Conservation (phyloP, 1,140 invertebrate genomes). For the Achatina immaculata region DNA sequence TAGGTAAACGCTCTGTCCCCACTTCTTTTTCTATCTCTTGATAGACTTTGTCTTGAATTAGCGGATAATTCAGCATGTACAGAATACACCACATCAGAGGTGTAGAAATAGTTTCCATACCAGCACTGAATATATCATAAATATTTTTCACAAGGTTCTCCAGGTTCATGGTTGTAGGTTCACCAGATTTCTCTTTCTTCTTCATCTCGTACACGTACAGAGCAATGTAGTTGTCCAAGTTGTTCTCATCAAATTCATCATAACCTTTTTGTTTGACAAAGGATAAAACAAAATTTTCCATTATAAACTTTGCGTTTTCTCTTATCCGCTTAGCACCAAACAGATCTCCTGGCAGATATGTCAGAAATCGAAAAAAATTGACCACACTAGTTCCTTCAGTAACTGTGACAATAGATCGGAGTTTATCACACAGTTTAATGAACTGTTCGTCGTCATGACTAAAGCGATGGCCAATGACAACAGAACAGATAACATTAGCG, state of each 20-base stretch:
- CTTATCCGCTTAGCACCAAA: background rate
- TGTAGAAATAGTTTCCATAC: conserved; percentile 87
- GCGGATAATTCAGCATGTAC: conserved; percentile 76
- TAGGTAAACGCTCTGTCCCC: background rate
- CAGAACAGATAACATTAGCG: too few species aligned
- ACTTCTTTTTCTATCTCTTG: conserved; percentile 81
- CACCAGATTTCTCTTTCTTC: background rate
- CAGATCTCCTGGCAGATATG: too few species aligned
- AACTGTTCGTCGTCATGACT: background rate
- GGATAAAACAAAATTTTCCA: background rate
- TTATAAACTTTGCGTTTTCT: background rate
- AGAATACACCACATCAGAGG: conserved; percentile 89
- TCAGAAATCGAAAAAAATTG: conserved; percentile 18
- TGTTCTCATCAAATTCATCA: too few species aligned
- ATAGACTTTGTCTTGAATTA: background rate
- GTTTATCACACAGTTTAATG: too few species aligned
- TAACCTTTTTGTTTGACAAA: too few species aligned
- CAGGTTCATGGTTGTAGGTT: background rate
- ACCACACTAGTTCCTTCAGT: background rate
- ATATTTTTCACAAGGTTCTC: conserved; percentile 20
- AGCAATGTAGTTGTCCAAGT: background rate
- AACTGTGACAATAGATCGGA: background rate
- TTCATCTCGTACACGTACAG: background rate
- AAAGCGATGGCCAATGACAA: too few species aligned
- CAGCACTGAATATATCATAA: conserved; percentile 87